These are phyloP conservation scores for Ceyx margarethae DNA, from an alignment of 2,113 vertebrate species.

Conservation along the genomic window DNA sequence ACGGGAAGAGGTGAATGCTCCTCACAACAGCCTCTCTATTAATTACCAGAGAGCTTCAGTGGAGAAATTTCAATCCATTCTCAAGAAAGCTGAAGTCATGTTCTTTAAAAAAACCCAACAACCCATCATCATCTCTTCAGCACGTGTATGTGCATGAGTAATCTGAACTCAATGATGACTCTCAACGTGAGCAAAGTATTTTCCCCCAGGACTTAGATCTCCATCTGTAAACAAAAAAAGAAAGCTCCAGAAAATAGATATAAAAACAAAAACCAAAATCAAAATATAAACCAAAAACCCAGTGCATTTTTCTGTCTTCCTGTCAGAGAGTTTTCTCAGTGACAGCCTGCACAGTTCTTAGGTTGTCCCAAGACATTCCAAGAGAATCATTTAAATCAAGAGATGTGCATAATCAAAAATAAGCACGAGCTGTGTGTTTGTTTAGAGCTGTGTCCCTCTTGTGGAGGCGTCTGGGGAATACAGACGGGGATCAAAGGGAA, in stretches of 20 bases:
- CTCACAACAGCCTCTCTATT: background rate
- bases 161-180: background rate
- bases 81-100: background rate
- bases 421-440: background rate
- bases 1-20: background rate
- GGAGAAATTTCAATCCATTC: background rate
- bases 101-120: background rate
- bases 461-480: constrained; percentile 49
- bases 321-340: background rate
- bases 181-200: background rate
- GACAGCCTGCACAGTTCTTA: background rate
- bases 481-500: constrained; percentile 21
- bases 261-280: background rate
- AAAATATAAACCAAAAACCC: background rate
- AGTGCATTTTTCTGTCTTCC: background rate
- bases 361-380: background rate
- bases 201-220: background rate
- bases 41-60: background rate
- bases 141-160: fast-evolving
- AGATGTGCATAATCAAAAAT: constrained; percentile 29
- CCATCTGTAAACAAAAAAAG: background rate
- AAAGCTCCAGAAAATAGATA: background rate
- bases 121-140: background rate
- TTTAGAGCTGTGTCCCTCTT: constrained; percentile 53
- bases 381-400: background rate